Evolutionary conservation across 2,797 vertebrate genomes (phyloP).

Genomic region (Hyperoplus immaculatus): DNA sequence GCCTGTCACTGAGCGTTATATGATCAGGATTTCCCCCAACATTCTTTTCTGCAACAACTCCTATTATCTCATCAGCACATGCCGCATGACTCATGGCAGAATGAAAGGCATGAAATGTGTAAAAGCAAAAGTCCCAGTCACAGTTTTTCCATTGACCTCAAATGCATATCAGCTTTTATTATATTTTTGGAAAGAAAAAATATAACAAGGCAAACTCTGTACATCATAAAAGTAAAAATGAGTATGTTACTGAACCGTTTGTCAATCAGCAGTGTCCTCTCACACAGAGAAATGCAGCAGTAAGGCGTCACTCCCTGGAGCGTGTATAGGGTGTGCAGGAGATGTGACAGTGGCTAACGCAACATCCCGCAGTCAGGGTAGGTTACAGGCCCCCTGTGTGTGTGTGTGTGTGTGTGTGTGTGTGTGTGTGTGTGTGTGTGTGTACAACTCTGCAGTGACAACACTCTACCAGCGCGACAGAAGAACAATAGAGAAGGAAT

Average conservation of each 20-base stretch:
- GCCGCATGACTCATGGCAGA: constrained; percentile 31
- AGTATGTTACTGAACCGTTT: not conserved
- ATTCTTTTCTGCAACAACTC: constrained; percentile 28
- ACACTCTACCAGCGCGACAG: constrained; percentile 66
- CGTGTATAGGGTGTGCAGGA: constrained; percentile 48
- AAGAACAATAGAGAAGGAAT: constrained; percentile 79
- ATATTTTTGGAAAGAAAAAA: not conserved
- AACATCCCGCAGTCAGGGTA: constrained; percentile 42
- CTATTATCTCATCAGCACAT: constrained; percentile 39
- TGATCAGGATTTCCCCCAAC: constrained; percentile 7
- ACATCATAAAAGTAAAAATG: not conserved
- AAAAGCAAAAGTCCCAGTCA: not conserved
- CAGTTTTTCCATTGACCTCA: constrained; percentile 24
- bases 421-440: constrained; percentile 21
- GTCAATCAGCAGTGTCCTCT: not conserved
- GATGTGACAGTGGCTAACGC: constrained; percentile 49
- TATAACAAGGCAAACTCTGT: not conserved
- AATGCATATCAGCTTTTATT: not conserved
- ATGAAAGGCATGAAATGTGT: constrained; percentile 22
- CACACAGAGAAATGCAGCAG: constrained; percentile 10
- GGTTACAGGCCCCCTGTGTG: constrained; percentile 24
- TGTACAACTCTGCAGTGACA: constrained; percentile 74
- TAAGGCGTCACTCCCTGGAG: constrained; percentile 32
- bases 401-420: constrained; percentile 27
- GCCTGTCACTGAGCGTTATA: not conserved